These are phyloP conservation scores for Ethmia dodecea DNA, from an alignment of 2,888 invertebrate genomes.

Conservation along the genomic window DNA sequence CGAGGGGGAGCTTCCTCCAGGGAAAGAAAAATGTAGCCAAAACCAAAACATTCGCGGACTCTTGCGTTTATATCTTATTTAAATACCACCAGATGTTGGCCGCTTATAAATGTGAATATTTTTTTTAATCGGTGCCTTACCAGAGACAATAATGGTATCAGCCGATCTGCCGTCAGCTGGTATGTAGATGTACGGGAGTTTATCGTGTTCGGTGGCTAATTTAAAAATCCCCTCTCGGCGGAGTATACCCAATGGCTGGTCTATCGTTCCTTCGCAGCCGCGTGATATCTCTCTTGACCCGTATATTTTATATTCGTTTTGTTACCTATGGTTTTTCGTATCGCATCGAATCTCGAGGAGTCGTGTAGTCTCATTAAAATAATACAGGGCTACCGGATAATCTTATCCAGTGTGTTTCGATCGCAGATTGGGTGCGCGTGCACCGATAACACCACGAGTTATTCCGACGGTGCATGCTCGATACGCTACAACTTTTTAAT, in stretches of 20 bases:
- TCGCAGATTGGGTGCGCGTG: constrained; percentile 77
- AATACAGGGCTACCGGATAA: constrained; percentile 77
- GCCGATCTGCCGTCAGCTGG: constrained; percentile 74
- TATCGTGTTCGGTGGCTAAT: constrained; percentile 68
- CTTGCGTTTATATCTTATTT: constrained; percentile 74
- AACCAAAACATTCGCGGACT: constrained; percentile 66
- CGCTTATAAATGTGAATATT: constrained; percentile 71
- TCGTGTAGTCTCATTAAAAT: constrained; percentile 78
- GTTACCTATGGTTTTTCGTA: constrained; percentile 72
- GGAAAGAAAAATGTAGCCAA: constrained; percentile 53
- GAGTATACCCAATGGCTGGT: constrained; percentile 41
- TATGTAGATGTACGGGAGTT: constrained; percentile 65
- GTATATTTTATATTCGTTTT: constrained; percentile 65
- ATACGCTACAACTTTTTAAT: constrained; percentile 66
- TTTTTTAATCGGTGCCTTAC: constrained; percentile 73
- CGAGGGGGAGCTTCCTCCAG: constrained; percentile 62
- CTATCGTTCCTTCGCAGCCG: constrained; percentile 49
- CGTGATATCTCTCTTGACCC: constrained; percentile 71
- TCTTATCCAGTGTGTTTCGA: constrained; percentile 76
- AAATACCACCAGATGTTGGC: constrained; percentile 73
- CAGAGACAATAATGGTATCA: constrained; percentile 72
- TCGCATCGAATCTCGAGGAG: constrained; percentile 69
- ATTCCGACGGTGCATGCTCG: constrained; percentile 69
- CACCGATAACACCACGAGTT: constrained; percentile 70
- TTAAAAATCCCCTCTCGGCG: constrained; percentile 56